These are phyloP conservation scores for Actias luna DNA, from an alignment of 2,888 invertebrate species.

Conservation along the genomic window DNA sequence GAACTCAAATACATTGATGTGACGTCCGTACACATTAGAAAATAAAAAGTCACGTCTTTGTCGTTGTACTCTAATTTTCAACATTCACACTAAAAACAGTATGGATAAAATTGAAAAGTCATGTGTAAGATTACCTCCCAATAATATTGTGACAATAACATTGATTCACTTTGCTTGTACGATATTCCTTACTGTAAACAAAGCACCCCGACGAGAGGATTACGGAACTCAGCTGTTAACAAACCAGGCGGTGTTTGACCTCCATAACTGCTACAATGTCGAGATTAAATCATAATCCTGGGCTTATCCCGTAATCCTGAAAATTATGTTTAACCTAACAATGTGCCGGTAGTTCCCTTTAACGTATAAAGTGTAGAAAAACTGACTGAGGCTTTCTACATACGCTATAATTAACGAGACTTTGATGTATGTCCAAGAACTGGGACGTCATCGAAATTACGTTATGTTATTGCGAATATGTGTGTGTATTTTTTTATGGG, in stretches of 20 bases:
- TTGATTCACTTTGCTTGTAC: neutral
- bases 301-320: constrained; percentile 32
- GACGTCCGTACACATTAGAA: too few relatives aligned
- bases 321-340: constrained; percentile 34
- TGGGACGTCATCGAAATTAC: neutral
- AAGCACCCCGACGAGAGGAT: neutral
- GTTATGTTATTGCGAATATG: neutral
- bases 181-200: constrained; percentile 1
- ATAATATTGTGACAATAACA: neutral
- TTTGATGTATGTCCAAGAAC: constrained; percentile 39
- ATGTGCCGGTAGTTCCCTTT: constrained; percentile 30
- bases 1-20: too few relatives aligned
- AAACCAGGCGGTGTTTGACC: constrained; percentile 23
- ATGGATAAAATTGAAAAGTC: neutral
- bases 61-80: too few relatives aligned
- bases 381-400: constrained; percentile 39
- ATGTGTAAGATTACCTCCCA: neutral
- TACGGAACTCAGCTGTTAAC: constrained; percentile 6
- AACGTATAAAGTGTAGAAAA: constrained; percentile 49
- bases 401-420: constrained; percentile 53
- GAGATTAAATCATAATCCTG: constrained; percentile 17
- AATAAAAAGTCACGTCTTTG: too few relatives aligned
- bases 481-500: too few relatives aligned
- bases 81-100: neutral
- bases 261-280: constrained; percentile 28